Base-by-base conservation (phyloP, 2,113 vertebrate species). In the Natator depressus region DNA sequence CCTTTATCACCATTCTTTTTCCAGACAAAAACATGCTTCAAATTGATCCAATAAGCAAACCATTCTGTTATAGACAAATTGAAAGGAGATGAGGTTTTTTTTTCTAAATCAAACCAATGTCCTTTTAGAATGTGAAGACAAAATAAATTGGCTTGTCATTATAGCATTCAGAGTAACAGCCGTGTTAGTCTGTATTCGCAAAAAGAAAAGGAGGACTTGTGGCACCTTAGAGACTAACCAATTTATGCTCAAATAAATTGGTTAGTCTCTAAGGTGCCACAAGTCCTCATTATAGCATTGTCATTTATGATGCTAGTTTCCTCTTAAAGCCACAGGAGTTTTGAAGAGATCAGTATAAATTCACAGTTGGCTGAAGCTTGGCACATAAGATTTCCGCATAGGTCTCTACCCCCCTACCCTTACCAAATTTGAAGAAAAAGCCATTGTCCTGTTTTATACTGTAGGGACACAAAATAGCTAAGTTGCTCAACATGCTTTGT, bases 321-420 rank as follows among this genome's bases (percentile, higher is more conserved):
- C 53, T 91, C 17, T 65, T 81, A 65, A 90, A 89, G 8, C 17
- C 78, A 12, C 1, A 84, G 80, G 83, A 38, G 55, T 93, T 93
- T 62, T n/a, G 54, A 90, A 35, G 27, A 38, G 10, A 62, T 62
- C 16, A 42, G 47, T 13, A 2, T 79, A 84, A 87, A 93, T 91
- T 84, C 29, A n/a, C n/a, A 88, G 57, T 24, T 69, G 79, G 47
- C 42, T 80, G 51, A 87, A 94, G 82, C n/a, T n/a, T 57, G 53
- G 20, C 0, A 0, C 55, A 1, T 46, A 42, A 9, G 1, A 0
- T 62, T 72, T 47, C 24, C 31, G 8, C 6, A 53, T 9, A 49
- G 25, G 22, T 69, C 31, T 69, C 65, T 38, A 38, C 5, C 29
- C 19, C 47, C 27, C n/a, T 9, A 2, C 2, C 24, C 16, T 75